phyloP scores from a whole-genome alignment of 2,888 invertebrate species.

The Hirudinaria manillensis region DNA sequence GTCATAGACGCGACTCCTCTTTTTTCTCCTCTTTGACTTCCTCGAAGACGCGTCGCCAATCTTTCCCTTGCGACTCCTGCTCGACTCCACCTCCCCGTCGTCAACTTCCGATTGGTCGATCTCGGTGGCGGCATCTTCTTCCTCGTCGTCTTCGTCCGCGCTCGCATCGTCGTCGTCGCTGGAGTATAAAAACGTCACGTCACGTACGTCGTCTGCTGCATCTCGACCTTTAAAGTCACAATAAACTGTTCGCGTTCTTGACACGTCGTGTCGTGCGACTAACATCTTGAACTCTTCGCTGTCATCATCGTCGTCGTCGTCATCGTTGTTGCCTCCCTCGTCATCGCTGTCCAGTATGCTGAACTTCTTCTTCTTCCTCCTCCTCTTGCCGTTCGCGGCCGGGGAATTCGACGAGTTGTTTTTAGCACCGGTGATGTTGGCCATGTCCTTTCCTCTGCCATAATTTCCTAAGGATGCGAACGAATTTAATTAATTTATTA shows the following conservation, averaged over 20 bases:
- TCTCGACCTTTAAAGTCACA: neutral
- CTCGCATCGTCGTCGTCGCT: slow-evolving; percentile 20
- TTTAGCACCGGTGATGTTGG: slow-evolving; percentile 64
- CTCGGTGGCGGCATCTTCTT: slow-evolving; percentile 25
- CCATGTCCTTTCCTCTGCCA: slow-evolving; percentile 76
- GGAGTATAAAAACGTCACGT: neutral
- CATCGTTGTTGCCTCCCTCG: slow-evolving; percentile 59
- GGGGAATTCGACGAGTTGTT: slow-evolving; percentile 57
- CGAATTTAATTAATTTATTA: neutral
- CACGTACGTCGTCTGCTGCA: neutral
- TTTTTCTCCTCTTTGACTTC: slow-evolving; percentile 20
- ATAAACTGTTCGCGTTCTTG: neutral
- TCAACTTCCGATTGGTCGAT: slow-evolving; percentile 26
- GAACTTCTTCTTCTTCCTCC: slow-evolving; percentile 44
- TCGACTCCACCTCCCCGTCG: slow-evolving; percentile 31
- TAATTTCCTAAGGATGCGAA: slow-evolving; percentile 27
- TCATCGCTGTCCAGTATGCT: slow-evolving; percentile 63
- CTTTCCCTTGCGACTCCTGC: slow-evolving; percentile 1
- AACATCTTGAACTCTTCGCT: slow-evolving; percentile 87
- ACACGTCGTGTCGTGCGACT: slow-evolving; percentile 12
- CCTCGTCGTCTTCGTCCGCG: slow-evolving; percentile 30
- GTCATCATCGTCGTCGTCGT: slow-evolving; percentile 59
- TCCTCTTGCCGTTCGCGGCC: slow-evolving; percentile 61
- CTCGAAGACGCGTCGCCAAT: neutral
- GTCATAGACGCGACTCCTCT: slow-evolving; percentile 21